Conservation (phyloP, 2,113 vertebrate genomes). For the Thunnus maccoyii region DNA sequence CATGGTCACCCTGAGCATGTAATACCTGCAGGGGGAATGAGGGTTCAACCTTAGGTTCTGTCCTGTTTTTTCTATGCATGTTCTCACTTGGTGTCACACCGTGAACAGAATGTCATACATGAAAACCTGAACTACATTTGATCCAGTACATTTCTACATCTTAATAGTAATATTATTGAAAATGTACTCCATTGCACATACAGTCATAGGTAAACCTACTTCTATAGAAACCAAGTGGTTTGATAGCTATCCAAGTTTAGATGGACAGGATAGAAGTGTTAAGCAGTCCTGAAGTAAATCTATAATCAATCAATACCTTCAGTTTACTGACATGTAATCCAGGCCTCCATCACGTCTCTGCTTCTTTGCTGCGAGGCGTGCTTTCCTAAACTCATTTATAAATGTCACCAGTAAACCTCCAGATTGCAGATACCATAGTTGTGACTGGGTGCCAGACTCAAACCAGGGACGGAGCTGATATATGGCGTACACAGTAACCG, state of each 20-base stretch:
- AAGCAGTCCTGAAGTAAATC: conserved; percentile 4
- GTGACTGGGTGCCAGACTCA: neutral
- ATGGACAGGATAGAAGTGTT: neutral
- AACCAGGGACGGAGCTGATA: no score
- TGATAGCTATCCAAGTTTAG: neutral
- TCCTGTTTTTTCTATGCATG: conserved; percentile 35
- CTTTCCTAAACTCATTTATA: neutral
- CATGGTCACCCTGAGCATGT: conserved; percentile 41
- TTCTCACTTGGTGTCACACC: neutral
- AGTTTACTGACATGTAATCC: conserved; percentile 33
- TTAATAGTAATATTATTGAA: neutral
- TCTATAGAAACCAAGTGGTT: no score
- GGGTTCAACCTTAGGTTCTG: conserved; percentile 30
- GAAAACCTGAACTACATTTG: neutral
- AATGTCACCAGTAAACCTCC: neutral
- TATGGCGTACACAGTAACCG: no score
- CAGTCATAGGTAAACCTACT: no score
- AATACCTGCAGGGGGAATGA: conserved; percentile 27
- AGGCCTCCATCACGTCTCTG: conserved; percentile 19
- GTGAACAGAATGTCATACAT: conserved; percentile 8
- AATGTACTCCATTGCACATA: neutral
- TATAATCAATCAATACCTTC: conserved; percentile 28
- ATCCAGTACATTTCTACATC: neutral
- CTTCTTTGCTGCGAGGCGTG: conserved; percentile 12
- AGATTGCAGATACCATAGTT: neutral